phyloP scores from a whole-genome alignment of 2,888 invertebrate genomes.

The Macaria notata region DNA sequence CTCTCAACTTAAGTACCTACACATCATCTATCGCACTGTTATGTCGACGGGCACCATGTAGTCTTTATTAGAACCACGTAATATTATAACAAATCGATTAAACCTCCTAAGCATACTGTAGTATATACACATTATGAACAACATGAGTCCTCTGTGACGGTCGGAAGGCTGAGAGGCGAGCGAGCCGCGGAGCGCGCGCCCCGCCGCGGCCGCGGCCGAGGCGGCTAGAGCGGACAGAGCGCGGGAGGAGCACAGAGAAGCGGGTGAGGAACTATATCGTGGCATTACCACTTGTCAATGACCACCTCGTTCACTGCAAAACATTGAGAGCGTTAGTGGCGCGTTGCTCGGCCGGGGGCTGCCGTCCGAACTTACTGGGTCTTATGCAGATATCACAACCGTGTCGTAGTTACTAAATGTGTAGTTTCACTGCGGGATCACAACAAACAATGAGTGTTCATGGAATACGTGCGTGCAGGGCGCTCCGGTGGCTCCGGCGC shows the following conservation, averaged over 20 bases:
- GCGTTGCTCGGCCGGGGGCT: constrained; percentile 60
- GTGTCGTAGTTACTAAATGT: constrained; percentile 73
- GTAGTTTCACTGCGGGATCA: constrained; percentile 81
- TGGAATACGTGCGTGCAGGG: constrained; percentile 79
- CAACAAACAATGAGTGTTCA: constrained; percentile 82
- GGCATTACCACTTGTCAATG: constrained; percentile 86
- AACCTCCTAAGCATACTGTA: constrained; percentile 81
- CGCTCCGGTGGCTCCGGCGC: constrained; percentile 63
- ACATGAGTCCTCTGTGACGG: constrained; percentile 71
- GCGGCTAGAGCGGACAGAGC: constrained; percentile 59
- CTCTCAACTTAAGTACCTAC: constrained; percentile 82
- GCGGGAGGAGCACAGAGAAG: constrained; percentile 75
- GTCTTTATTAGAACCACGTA: constrained; percentile 80
- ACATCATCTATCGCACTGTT: constrained; percentile 80
- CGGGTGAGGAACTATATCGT: constrained; percentile 77
- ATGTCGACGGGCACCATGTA: constrained; percentile 81
- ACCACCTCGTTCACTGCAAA: constrained; percentile 88
- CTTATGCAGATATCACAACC: constrained; percentile 77
- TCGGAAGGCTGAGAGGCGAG: constrained; percentile 42
- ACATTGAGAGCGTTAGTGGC: constrained; percentile 74
- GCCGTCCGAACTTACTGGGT: constrained; percentile 73
- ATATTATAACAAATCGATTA: constrained; percentile 79
- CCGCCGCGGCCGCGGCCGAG: constrained; percentile 37
- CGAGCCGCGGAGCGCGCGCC: constrained; percentile 40
- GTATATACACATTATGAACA: constrained; percentile 82